These are phyloP conservation scores for Ciconia nigra DNA, from an alignment of 2,797 vertebrate genomes.

Conservation along the genomic window DNA sequence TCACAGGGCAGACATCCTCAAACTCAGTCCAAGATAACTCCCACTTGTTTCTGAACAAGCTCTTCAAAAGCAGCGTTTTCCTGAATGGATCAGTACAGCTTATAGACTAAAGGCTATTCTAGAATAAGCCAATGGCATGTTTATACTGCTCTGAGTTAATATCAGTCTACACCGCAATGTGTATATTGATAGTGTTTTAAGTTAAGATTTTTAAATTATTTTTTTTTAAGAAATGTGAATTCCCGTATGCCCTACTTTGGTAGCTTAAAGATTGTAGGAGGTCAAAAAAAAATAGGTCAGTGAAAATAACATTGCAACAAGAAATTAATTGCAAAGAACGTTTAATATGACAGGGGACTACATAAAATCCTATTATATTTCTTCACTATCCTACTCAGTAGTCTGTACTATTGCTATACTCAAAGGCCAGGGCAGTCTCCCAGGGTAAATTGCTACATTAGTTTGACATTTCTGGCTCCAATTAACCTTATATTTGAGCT, in stretches of 20 bases:
- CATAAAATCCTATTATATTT: constrained; percentile 78
- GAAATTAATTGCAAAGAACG: constrained; percentile 82
- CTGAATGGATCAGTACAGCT: not conserved
- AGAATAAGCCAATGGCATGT: not conserved
- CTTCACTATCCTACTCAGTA: constrained; percentile 72
- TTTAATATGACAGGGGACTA: constrained; percentile 83
- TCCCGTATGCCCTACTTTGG: constrained; percentile 65
- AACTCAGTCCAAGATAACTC: constrained; percentile 16
- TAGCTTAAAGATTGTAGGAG: constrained; percentile 75
- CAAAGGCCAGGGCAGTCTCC: constrained; percentile 85
- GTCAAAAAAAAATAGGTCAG: constrained; percentile 80
- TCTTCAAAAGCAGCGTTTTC: not conserved
- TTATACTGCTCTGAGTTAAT: not conserved
- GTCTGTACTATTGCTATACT: constrained; percentile 74
- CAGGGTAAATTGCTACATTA: constrained; percentile 83
- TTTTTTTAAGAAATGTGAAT: constrained; percentile 45
- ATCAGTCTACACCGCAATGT: not conserved
- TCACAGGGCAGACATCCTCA: not conserved
- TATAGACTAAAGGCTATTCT: not conserved
- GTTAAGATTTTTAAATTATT: not conserved
- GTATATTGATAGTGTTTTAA: constrained; percentile 16
- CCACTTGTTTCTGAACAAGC: not conserved
- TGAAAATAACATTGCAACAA: constrained; percentile 79
- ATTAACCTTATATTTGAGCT: constrained; percentile 89
- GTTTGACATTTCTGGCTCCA: constrained; percentile 89